Percentiles rank a stretch among this genome's conserved stretches.
Conservation (phyloP, 1,140 invertebrate genomes). For the Platyscapa corneri region DNA sequence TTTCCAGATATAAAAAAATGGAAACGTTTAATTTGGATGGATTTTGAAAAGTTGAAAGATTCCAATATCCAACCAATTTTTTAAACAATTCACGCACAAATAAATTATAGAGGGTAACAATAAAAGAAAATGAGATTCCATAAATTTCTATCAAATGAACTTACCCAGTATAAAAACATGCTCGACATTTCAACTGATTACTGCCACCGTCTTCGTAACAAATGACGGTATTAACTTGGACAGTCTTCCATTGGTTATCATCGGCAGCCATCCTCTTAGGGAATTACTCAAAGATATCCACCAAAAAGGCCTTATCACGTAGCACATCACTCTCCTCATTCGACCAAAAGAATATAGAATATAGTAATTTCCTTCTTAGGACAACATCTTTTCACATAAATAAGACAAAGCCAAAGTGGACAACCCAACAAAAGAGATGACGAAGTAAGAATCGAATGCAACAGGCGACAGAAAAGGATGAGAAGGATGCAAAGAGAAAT, state of each 20-base stretch:
- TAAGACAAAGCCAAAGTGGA: background rate
- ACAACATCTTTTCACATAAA: constrained; percentile 10
- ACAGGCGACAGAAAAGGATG: background rate
- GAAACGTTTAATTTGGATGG: too few species aligned
- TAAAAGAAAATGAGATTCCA: background rate
- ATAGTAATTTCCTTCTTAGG: background rate
- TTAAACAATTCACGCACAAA: too few species aligned
- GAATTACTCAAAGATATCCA: background rate
- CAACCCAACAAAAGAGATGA: background rate
- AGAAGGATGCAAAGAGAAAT: background rate
- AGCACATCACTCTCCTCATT: background rate
- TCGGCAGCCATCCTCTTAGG: background rate
- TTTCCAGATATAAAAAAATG: too few species aligned
- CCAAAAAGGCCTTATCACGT: background rate
- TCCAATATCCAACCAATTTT: too few species aligned
- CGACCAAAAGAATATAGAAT: background rate
- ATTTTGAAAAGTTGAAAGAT: too few species aligned
- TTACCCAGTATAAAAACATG: constrained; percentile 36
- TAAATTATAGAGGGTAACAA: background rate
- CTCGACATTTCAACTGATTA: background rate
- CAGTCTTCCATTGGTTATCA: constrained; percentile 12
- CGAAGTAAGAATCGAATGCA: background rate
- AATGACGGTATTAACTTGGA: background rate
- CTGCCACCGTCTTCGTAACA: constrained; percentile 12
- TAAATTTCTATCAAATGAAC: constrained; percentile 2